phyloP scores from a whole-genome alignment of 2,797 vertebrate species.

The Etheostoma perlongum region DNA sequence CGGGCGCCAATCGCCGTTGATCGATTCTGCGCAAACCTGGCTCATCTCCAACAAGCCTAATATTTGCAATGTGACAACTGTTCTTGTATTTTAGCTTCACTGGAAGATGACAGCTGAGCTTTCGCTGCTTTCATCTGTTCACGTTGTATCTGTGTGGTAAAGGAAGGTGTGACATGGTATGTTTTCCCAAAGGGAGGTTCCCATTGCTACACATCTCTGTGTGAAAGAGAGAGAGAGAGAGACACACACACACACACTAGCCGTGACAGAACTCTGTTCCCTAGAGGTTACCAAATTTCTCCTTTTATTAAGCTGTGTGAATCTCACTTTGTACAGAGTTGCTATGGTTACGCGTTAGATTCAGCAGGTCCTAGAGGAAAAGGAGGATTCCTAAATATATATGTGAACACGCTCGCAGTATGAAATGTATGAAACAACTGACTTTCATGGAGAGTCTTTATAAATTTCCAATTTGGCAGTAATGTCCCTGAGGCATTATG shows the following conservation, averaged over 20 bases:
- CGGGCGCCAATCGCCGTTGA: no score
- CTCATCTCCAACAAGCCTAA: no score
- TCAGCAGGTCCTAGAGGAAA: conserved; percentile 72
- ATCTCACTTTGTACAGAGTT: conserved; percentile 76
- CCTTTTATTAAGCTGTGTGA: conserved; percentile 68
- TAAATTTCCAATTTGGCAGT: conserved; percentile 42
- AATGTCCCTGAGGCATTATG: background rate
- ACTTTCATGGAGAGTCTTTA: conserved; percentile 52
- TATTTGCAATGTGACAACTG: background rate
- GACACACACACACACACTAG: conserved; percentile 30
- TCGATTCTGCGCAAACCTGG: no score
- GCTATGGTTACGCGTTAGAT: conserved; percentile 81
- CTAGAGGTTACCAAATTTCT: conserved; percentile 75
- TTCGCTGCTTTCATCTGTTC: conserved; percentile 38
- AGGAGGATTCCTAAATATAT: conserved; percentile 64
- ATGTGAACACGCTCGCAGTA: conserved; percentile 42
- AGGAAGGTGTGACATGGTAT: conserved; percentile 41
- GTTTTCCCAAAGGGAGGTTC: conserved; percentile 50
- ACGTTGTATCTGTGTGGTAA: conserved; percentile 21
- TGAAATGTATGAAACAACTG: conserved; percentile 65
- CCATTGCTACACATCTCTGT: conserved; percentile 39
- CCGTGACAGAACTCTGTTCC: conserved; percentile 55
- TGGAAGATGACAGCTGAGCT: conserved; percentile 22
- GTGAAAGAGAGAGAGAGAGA: conserved; percentile 19
- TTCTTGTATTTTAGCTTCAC: conserved; percentile 17